Evolutionary conservation across 2,888 invertebrate species (phyloP), one percentile per base, ranked within the genome.

Genomic region (Lissocephala sabroskyi): DNA sequence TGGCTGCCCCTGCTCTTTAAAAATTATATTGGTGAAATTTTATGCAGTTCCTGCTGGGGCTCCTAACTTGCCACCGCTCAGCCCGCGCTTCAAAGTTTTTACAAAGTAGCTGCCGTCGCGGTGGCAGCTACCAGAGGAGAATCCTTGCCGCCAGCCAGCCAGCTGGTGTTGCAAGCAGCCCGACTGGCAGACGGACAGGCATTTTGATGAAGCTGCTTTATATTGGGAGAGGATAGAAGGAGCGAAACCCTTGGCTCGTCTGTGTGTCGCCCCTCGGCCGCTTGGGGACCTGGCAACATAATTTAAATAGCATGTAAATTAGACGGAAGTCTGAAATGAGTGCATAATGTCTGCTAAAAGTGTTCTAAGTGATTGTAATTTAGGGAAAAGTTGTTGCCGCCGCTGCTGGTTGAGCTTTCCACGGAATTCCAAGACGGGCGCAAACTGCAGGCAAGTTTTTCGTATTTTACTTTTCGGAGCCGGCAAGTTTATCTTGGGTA

Each of bases 261-360:
- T 44, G 47, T n/a, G n/a, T n/a, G n/a, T n/a, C n/a, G n/a, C n/a
- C n/a, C n/a, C n/a, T n/a, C n/a, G n/a, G n/a, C n/a, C n/a, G n/a
- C n/a, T n/a, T n/a, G n/a, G n/a, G n/a, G n/a, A n/a, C 46, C 45
- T 53, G 56, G 44, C 47, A 74, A 74, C 75, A 71, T 77, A 64
- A 77, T 74, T 71, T 71, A 77, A 71, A 77, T 74, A 71, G 75
- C 71, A 77, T 73, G 71, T 75, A 73, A 73, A 73, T 73, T 73
- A 77, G 71, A 77, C 71, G 78, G 67, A 73, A 73, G 78, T 66
- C 71, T 74, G 66, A 77, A 71, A 71, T 59, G 71, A 74, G 66
- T 71, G 67, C 77, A 71, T 74, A 71, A 77, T 77, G 75, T 62
- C 77, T 73, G 52, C 62, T 77, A 65, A 71, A 74, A 71, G 60